A percentile compares a stretch with the other conserved stretches of the same genome.
Conservation (phyloP, 1,140 invertebrate genomes). For the Triops longicaudatus region DNA sequence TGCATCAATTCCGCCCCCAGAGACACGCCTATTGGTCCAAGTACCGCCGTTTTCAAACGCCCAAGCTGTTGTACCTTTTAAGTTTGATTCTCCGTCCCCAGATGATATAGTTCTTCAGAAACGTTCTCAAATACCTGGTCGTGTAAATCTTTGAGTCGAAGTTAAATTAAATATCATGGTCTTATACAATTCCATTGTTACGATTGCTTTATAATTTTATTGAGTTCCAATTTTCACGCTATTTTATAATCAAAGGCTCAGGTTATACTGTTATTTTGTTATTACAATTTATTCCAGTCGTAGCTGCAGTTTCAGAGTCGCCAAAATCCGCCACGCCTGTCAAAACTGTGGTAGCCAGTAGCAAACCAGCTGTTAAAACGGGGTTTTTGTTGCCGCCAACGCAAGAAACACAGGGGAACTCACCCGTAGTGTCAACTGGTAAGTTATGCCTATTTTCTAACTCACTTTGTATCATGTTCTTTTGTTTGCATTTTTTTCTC, state of each 20-base stretch:
- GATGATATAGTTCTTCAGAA: slow-evolving; percentile 43
- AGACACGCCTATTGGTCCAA: neutral
- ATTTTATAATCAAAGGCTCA: neutral
- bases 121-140: neutral
- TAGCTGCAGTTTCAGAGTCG: slow-evolving; percentile 18
- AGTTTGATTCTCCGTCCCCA: slow-evolving; percentile 52
- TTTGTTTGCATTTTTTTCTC: neutral
- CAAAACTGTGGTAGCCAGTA: slow-evolving; percentile 11
- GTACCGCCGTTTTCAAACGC: neutral
- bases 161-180: neutral
- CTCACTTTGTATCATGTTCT: neutral
- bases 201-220: too few relatives aligned
- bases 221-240: neutral
- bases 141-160: slow-evolving; percentile 7
- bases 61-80: slow-evolving; percentile 38
- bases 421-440: neutral
- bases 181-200: neutral
- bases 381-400: slow-evolving; percentile 22
- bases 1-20: neutral
- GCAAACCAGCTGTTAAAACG: slow-evolving; percentile 3
- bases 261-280: slow-evolving; percentile 18
- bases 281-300: slow-evolving; percentile 23
- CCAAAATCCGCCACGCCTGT: slow-evolving; percentile 15
- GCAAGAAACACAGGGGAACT: neutral
- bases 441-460: too few relatives aligned